Evolutionary conservation across 2,888 invertebrate genomes (phyloP), one percentile per base, ranked within the genome.

Genomic region (Phaonia tiefii): DNA sequence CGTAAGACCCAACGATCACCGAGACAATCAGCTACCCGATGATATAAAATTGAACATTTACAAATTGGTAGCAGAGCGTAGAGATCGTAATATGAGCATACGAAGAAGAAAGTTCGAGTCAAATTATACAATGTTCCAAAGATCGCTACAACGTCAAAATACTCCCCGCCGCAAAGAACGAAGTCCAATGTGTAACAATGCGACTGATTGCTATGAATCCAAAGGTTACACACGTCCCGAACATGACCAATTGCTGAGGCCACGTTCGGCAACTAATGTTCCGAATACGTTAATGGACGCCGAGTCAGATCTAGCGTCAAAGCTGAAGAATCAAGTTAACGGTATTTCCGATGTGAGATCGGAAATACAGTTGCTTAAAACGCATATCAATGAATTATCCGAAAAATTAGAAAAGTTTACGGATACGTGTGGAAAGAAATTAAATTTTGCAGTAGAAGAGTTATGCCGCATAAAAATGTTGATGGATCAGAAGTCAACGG

Each of bases 1-100:
- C 82, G 94, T 96, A 83, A 92, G 95, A 71, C 96, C 96, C 0
- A 96, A 96, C 86, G 96, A 97, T 89, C 96, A 96, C 0, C 91
- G 96, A 69, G 96, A 96, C 86, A 94, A 92, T 74, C 93, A 95
- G 86, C 91, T 95, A 84, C 96, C 96, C 0, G 94, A 94, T 86
- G 95, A 96, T 56, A 91, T 96, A 71, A 94, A 96, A 84, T 91
- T 93, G 63, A 94, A 93, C 46, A 93, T 96, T 60, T 96, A 95
- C 89, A 94, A 94, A 86, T 91, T 96, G 86, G 95, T 96, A 0
- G 94, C 93, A 0, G 94, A 95, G 83, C 92, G 93, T 11, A 94
- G 94, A 85, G 92, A 92, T 84, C 93, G 92, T 72, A 92, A 92
- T 77, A 92, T 92, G 86, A 93, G 92, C 84, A 88, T 92, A 74